Percentiles rank a stretch among this genome's conserved stretches.
These are phyloP conservation scores for Microcebus jonahi DNA, from an alignment of 2,113 vertebrate species.

Conservation along the genomic window DNA sequence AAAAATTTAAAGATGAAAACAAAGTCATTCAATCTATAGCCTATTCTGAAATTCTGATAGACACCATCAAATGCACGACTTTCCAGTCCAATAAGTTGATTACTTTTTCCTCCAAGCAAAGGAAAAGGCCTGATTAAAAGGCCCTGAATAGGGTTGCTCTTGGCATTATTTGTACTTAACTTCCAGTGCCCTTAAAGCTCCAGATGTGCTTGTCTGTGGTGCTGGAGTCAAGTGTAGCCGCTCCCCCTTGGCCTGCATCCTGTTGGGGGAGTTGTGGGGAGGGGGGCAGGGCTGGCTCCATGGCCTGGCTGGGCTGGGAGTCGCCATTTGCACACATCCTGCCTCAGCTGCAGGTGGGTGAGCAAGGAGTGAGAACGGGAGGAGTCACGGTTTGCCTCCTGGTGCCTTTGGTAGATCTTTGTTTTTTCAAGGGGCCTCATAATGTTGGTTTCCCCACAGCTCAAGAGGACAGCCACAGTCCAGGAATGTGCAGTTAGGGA, in stretches of 20 bases:
- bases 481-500: accelerated
- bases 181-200: background rate
- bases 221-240: background rate
- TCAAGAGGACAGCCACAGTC: background rate
- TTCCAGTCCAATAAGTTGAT: background rate
- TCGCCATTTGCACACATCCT: accelerated
- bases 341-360: accelerated
- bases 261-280: background rate
- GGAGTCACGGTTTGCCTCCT: background rate
- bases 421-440: background rate
- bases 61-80: background rate
- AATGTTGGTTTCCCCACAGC: background rate
- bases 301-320: background rate
- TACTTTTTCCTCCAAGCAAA: background rate
- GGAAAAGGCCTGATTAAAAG: background rate
- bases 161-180: background rate
- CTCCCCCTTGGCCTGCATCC: background rate
- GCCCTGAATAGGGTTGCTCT: background rate
- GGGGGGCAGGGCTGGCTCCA: background rate
- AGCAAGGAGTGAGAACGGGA: background rate
- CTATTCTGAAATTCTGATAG: background rate
- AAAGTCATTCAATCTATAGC: background rate
- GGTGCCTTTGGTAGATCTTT: background rate
- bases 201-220: background rate
- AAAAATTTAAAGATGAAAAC: conserved; percentile 1